Evolutionary conservation across 1,140 invertebrate species (phyloP).

Genomic region (Ceratina calcarata): DNA sequence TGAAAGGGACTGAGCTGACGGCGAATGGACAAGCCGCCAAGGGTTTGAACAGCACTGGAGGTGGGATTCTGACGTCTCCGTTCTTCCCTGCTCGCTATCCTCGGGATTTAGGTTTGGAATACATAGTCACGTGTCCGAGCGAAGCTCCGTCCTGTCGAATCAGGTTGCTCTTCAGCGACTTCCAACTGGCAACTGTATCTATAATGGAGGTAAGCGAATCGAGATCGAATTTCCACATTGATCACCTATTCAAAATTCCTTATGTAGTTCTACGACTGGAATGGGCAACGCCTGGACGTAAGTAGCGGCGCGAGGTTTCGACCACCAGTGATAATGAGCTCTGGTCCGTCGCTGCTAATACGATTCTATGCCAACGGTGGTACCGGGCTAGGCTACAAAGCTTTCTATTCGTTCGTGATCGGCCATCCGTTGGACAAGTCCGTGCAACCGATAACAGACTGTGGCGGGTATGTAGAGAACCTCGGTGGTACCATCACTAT

Average conservation of each 20-base stretch:
- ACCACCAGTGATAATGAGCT: constrained; percentile 85
- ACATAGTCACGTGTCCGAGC: constrained; percentile 83
- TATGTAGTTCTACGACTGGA: constrained; percentile 85
- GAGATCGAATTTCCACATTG: too few relatives aligned
- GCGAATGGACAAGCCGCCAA: constrained; percentile 68
- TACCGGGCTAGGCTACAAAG: constrained; percentile 85
- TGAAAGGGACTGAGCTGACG: constrained; percentile 79
- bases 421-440: constrained; percentile 80
- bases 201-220: constrained; percentile 83
- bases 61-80: constrained; percentile 83
- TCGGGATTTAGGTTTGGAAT: constrained; percentile 85
- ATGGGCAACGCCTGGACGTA: constrained; percentile 84
- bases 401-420: constrained; percentile 84
- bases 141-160: constrained; percentile 82
- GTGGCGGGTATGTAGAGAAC: constrained; percentile 87
- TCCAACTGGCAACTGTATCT: constrained; percentile 84
- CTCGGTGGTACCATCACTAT: constrained; percentile 88
- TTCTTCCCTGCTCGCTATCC: constrained; percentile 87
- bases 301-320: constrained; percentile 86
- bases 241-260: not conserved
- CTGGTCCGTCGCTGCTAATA: constrained; percentile 84
- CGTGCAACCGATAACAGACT: constrained; percentile 84
- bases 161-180: constrained; percentile 86
- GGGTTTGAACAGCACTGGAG: constrained; percentile 74
- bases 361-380: constrained; percentile 88